Base-by-base conservation (phyloP, 2,113 vertebrate genomes). In the Phalacrocorax carbo region DNA sequence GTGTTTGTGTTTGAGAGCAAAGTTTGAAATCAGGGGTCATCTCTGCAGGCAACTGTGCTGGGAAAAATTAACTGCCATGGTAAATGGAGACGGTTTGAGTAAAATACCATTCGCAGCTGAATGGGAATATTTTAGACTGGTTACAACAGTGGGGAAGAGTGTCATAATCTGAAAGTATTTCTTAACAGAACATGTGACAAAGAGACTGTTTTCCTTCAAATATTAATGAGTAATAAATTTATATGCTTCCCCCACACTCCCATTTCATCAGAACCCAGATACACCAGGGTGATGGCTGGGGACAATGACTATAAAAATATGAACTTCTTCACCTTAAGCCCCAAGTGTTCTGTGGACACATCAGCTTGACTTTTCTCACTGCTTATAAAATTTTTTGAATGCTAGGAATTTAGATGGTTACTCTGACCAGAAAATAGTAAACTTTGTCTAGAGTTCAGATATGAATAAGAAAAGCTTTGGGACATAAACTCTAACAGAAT, bases 21-120 rank as follows among this genome's bases (percentile, higher is more conserved):
- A 85, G 29, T 76, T 86, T 97, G 94, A 97, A 97, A 97, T 82
- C 71, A 89, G 75, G 85, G 83, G 80, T 95, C 57, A 88, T 66
- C 94, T 97, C 96, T 92, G 90, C 86, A 97, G 96, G 96, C 73
- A 93, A 69, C 54, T 82, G 49, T 55, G 64, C 66, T 93, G 65
- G 78, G 58, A 96, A 92, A 96, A 97, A 96, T 93, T 90, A 96
- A 73, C 86, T 84, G 86, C 73, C 71, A 94, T 30, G 25, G 71
- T 72, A 89, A 86, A 75, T 0, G 1, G 65, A 64, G 72, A 95
- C 20, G 38, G 79, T 60, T 58, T 93, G 81, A 88, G 66, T 65
- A 58, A 91, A 95, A 95, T 94, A 90, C 66, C 87, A 76, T 95
- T 94, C 86, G 82, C 62, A 95, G 81, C 61, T 77, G 81, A 94